Percentiles rank a stretch among this genome's conserved stretches.
phyloP scores from a whole-genome alignment of 2,113 vertebrate species.

The Lophochroa leadbeateri region DNA sequence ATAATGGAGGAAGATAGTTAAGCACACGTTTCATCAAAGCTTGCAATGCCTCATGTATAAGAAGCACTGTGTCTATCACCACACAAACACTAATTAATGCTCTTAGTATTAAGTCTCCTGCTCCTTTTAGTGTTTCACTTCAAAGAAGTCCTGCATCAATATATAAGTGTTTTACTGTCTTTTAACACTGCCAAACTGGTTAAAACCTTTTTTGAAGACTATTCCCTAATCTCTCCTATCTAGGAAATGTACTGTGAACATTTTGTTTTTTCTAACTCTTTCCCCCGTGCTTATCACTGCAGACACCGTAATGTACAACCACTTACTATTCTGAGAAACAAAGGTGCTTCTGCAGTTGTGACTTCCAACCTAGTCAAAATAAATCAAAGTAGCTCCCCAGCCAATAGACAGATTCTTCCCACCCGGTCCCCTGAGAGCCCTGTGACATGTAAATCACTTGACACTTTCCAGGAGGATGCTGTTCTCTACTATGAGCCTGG shows the following conservation, averaged over 20 bases:
- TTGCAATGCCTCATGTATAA: not conserved
- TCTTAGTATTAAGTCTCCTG: not conserved
- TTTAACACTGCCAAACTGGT: not conserved
- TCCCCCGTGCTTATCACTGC: not conserved
- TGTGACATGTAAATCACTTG: constrained; percentile 28
- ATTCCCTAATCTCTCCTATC: not conserved
- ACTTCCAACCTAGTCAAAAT: constrained; percentile 17
- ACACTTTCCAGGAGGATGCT: constrained; percentile 13
- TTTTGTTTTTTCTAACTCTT: not conserved
- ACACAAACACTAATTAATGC: constrained; percentile 18
- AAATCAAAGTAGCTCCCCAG: not conserved
- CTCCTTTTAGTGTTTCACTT: constrained; percentile 23
- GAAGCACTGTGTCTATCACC: not conserved
- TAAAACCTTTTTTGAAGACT: constrained; percentile 5
- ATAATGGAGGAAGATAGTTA: constrained; percentile 24
- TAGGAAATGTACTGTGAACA: not conserved
- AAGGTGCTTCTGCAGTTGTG: constrained; percentile 14
- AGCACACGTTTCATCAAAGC: constrained; percentile 18
- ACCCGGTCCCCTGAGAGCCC: not conserved
- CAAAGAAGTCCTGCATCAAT: constrained; percentile 7
- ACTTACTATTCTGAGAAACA: constrained; percentile 17
- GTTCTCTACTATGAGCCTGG: not conserved
- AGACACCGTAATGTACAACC: not conserved
- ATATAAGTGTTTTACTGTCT: constrained; percentile 4
- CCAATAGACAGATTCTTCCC: not conserved